A percentile compares a stretch with the other conserved stretches of the same genome.
These are phyloP conservation scores for Crossaster papposus DNA, from an alignment of 53 echinoderm and acorn worm genomes.

Conservation along the genomic window DNA sequence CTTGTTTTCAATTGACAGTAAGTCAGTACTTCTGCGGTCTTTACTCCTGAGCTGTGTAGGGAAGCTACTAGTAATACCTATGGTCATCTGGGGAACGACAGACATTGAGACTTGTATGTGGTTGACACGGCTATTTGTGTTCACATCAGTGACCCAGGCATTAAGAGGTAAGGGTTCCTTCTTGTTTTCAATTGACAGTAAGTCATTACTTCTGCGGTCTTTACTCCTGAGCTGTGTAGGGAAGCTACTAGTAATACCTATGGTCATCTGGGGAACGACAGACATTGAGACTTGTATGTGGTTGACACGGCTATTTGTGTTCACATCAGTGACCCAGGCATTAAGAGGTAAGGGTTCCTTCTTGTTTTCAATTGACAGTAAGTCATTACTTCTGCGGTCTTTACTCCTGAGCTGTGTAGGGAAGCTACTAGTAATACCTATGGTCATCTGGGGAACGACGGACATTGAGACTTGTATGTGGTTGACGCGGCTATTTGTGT, in stretches of 20 bases:
- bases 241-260: constrained; percentile 94
- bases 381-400: constrained; percentile 63
- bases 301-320: constrained; percentile 84
- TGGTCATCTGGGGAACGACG: constrained; percentile 92
- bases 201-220: constrained; percentile 63
- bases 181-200: constrained; percentile 53
- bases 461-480: constrained; percentile 77
- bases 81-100: constrained; percentile 92
- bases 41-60: constrained; percentile 84
- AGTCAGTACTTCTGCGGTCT: constrained; percentile 63
- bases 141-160: constrained; percentile 83
- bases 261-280: constrained; percentile 94
- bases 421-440: constrained; percentile 93
- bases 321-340: constrained; percentile 78
- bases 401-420: constrained; percentile 84
- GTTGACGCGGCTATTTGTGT: constrained; percentile 84
- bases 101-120: constrained; percentile 77
- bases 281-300: constrained; percentile 76
- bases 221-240: constrained; percentile 84
- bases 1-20: no score
- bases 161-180: constrained; percentile 82
- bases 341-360: constrained; percentile 68
- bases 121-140: constrained; percentile 84
- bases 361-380: no score
- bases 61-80: constrained; percentile 93